Conservation (phyloP, 2,113 vertebrate species). For the Syngnathus floridae region DNA sequence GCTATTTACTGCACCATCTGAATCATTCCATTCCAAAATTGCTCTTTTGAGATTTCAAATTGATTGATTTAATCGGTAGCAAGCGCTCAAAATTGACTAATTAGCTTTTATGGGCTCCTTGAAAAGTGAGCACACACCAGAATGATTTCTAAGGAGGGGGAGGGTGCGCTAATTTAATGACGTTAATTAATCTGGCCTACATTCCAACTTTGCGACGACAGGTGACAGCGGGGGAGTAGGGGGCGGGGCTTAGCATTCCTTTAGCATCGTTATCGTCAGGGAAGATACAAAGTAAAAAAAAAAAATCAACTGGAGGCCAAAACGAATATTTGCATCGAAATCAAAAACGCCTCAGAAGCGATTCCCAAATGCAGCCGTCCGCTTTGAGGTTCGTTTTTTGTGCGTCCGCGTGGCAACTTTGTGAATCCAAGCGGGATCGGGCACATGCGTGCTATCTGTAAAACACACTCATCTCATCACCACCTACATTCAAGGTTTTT, state of each 20-base stretch:
- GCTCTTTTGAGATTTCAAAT: constrained; percentile 18
- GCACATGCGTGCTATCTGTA: constrained; percentile 53
- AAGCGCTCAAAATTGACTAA: constrained; percentile 2
- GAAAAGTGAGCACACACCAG: constrained; percentile 17
- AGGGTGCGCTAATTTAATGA: constrained; percentile 27
- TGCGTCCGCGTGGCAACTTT: constrained; percentile 31
- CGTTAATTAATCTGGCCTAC: constrained; percentile 24
- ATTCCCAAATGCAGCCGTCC: background rate
- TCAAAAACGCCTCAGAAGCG: background rate
- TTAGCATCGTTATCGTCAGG: background rate
- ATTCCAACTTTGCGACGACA: constrained; percentile 18
- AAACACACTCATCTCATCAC: constrained; percentile 58
- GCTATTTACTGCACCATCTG: background rate
- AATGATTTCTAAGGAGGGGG: constrained; percentile 17
- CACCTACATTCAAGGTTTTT: constrained; percentile 72
- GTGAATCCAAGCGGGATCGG: constrained; percentile 38
- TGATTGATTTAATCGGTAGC: constrained; percentile 34
- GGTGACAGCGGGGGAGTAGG: constrained; percentile 26
- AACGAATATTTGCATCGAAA: background rate
- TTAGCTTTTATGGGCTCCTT: background rate
- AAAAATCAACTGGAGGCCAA: too few relatives aligned
- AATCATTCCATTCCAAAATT: constrained; percentile 27
- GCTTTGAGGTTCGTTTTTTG: constrained; percentile 13
- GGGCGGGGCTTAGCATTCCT: constrained; percentile 24
- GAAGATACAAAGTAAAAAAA: background rate